A percentile compares a stretch with the other conserved stretches of the same genome.
These are phyloP conservation scores for Rhinichthys osculus DNA, from an alignment of 2,797 vertebrate genomes.

Conservation along the genomic window DNA sequence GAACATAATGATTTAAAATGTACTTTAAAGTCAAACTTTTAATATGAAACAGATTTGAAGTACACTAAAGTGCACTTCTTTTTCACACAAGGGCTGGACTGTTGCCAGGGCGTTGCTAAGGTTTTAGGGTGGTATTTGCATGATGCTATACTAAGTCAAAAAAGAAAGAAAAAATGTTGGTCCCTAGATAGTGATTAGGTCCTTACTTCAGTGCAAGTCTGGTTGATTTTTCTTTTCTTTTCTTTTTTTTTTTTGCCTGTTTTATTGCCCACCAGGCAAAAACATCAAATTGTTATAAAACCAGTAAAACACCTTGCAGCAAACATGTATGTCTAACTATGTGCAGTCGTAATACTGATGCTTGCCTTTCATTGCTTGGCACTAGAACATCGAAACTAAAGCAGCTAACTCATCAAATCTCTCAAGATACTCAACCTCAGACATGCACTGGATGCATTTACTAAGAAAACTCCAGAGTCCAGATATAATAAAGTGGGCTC, in stretches of 20 bases:
- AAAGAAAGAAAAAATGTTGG: not conserved
- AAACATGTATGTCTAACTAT: not conserved
- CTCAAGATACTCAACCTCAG: not conserved
- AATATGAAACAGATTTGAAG: not conserved
- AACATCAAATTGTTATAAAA: not conserved
- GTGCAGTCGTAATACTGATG: not conserved
- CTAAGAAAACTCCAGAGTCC: conserved; percentile 1
- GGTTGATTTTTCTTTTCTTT: not conserved
- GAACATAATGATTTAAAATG: no score
- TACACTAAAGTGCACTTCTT: not conserved
- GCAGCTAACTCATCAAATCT: not conserved
- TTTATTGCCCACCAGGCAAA: not conserved
- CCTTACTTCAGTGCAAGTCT: not conserved
- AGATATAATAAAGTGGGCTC: not conserved
- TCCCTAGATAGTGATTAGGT: not conserved
- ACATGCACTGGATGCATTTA: not conserved
- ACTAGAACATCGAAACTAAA: not conserved
- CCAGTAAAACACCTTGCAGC: not conserved
- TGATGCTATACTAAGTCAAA: not conserved
- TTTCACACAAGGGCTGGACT: not conserved
- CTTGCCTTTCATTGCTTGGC: not conserved
- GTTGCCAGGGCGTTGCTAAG: not conserved
- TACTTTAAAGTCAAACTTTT: no score
- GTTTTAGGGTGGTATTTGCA: not conserved
- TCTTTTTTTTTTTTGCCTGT: not conserved